Conservation (phyloP, 2,888 invertebrate genomes). For the Rotaria socialis region DNA sequence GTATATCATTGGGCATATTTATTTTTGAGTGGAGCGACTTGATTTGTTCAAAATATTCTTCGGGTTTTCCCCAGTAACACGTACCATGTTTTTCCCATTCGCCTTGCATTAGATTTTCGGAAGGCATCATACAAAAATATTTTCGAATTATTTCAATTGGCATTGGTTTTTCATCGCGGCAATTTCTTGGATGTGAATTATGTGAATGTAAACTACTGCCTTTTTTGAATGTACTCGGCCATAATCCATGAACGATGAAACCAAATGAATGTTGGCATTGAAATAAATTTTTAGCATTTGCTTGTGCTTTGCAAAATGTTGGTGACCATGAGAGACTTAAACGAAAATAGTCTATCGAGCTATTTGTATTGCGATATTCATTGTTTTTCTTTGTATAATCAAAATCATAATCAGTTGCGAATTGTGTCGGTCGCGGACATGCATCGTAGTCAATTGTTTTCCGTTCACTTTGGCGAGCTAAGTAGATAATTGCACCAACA, state of each 20-base stretch:
- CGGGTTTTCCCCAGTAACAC: neutral
- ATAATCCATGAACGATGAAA: neutral
- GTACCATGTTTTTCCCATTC: constrained; percentile 28
- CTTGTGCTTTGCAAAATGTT: neutral
- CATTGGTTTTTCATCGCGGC: neutral
- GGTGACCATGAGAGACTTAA: neutral
- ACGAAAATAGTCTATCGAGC: neutral
- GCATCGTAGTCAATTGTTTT: neutral
- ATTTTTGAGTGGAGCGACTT: neutral
- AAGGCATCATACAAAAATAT: neutral
- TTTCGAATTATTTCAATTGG: neutral
- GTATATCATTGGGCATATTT: neutral
- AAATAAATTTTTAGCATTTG: neutral
- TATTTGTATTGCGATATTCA: neutral
- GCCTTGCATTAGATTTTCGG: neutral
- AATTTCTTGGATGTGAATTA: neutral
- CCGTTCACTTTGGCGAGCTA: neutral
- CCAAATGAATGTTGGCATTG: neutral
- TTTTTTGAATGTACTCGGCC: neutral
- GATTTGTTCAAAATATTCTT: neutral
- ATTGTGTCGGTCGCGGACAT: neutral
- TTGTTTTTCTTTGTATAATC: neutral
- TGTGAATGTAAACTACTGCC: neutral
- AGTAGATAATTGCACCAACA: neutral
- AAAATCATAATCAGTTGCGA: neutral